phyloP scores from a whole-genome alignment of 2,888 invertebrate species.

The Tipula unca region DNA sequence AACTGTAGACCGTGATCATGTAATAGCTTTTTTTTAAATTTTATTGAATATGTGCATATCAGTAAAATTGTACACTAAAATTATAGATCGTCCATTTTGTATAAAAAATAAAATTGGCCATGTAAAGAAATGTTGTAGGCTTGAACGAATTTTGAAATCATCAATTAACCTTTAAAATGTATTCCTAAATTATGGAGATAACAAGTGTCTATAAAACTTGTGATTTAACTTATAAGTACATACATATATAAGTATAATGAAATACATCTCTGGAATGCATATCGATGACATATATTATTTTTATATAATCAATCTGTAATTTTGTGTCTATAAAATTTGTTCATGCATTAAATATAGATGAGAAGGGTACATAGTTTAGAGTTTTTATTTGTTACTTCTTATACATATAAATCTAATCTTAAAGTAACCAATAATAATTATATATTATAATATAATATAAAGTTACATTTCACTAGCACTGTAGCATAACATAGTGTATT shows the following conservation, averaged over 20 bases:
- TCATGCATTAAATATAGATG: not conserved
- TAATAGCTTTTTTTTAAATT: not conserved
- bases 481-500: not conserved
- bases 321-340: not conserved
- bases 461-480: not conserved
- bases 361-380: not conserved
- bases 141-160: not conserved
- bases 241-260: not conserved
- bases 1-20: not conserved
- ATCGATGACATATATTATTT: not conserved
- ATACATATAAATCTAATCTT: not conserved
- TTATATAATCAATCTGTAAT: not conserved
- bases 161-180: not conserved
- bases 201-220: not conserved
- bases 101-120: not conserved
- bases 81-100: not conserved
- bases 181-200: not conserved
- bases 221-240: too few relatives aligned
- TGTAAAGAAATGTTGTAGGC: not conserved
- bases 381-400: not conserved
- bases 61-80: not conserved
- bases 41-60: not conserved
- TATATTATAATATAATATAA: too few relatives aligned
- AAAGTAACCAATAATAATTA: not conserved
- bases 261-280: not conserved